A percentile compares a stretch with the other conserved stretches of the same genome.
phyloP scores from a whole-genome alignment of 1,140 invertebrate genomes.

The Aphis craccivora region DNA sequence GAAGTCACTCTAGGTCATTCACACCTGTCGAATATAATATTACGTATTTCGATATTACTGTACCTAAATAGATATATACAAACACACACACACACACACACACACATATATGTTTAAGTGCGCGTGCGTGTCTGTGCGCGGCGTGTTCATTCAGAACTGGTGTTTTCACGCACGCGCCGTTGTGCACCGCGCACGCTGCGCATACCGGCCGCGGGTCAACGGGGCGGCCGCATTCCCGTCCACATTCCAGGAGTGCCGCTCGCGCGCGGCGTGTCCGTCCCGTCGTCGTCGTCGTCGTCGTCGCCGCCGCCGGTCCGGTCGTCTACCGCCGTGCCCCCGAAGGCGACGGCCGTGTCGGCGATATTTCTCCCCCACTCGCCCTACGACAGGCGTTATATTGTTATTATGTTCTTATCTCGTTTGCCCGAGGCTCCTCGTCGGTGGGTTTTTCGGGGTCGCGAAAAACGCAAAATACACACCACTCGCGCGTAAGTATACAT shows the following conservation, averaged over 20 bases:
- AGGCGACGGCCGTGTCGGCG: neutral
- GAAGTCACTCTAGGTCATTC: slow-evolving; percentile 58
- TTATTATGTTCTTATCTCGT: neutral
- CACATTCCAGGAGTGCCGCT: slow-evolving; percentile 55
- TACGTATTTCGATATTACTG: slow-evolving; percentile 47
- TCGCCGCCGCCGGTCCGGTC: neutral
- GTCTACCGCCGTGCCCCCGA: slow-evolving; percentile 14
- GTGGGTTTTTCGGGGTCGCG: neutral
- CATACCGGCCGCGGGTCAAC: slow-evolving; percentile 57
- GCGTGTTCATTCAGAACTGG: slow-evolving; percentile 55
- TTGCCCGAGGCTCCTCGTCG: neutral
- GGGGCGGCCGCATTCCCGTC: slow-evolving; percentile 57
- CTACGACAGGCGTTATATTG: neutral
- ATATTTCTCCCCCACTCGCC: neutral
- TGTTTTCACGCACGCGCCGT: slow-evolving; percentile 51
- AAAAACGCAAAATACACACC: neutral
- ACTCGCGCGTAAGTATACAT: neutral
- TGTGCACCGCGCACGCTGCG: neutral
- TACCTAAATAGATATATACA: neutral
- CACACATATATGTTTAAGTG: neutral
- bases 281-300: neutral
- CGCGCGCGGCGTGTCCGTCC: neutral
- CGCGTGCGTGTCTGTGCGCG: neutral
- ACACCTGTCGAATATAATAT: slow-evolving; percentile 52
- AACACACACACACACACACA: neutral